These are phyloP conservation scores for Luehdorfia chinensis DNA, from an alignment of 1,140 invertebrate genomes.

Conservation along the genomic window DNA sequence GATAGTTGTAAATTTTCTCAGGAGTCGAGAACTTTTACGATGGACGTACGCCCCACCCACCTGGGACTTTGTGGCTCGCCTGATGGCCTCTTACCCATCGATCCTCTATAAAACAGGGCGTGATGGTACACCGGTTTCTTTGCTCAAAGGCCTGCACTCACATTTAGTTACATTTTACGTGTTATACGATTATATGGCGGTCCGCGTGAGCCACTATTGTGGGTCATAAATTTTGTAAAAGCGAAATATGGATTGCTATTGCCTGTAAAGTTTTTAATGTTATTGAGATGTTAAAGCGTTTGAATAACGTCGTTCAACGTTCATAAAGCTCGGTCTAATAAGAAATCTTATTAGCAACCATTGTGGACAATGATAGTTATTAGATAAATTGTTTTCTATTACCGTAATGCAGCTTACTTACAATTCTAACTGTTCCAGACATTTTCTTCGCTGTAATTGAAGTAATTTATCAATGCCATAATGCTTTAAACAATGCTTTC, in stretches of 20 bases:
- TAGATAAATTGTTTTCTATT: no score
- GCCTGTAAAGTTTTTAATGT: constrained; percentile 12
- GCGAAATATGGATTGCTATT: constrained; percentile 9
- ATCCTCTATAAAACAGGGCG: constrained; percentile 57
- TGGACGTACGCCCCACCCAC: constrained; percentile 57
- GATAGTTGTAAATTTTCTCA: constrained; percentile 69
- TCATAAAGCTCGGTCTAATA: no score
- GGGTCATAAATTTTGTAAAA: constrained; percentile 2
- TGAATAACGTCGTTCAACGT: neutral
- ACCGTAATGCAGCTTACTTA: no score
- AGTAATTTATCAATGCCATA: no score
- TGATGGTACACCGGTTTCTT: constrained; percentile 41
- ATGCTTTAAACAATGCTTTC: no score
- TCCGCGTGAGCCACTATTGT: constrained; percentile 8
- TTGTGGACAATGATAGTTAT: no score
- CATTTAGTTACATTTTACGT: constrained; percentile 15
- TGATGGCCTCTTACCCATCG: constrained; percentile 48
- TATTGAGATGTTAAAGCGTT: constrained; percentile 11
- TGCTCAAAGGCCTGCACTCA: constrained; percentile 20
- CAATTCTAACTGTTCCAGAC: no score
- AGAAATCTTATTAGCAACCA: no score
- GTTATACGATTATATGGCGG: constrained; percentile 2
- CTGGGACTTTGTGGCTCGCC: constrained; percentile 56
- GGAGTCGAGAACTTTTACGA: constrained; percentile 63
- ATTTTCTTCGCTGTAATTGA: no score